Base-by-base conservation (phyloP, 2,888 invertebrate genomes). In the Thelaira solivaga region DNA sequence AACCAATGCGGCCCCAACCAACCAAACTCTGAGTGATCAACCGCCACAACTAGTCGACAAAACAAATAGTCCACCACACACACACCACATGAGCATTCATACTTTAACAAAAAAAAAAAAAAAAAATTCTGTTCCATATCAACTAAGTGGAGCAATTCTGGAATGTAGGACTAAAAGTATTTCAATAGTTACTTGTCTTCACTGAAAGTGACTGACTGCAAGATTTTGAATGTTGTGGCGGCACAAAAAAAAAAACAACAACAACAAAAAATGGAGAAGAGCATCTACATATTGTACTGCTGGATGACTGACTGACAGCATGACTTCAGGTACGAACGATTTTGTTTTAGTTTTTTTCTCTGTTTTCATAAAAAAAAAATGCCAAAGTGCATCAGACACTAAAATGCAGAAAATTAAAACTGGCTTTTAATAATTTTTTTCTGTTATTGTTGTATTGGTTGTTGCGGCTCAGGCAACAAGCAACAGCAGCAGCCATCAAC, bases 371-470 rank as follows among this genome's bases (percentile, higher is more conserved):
- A 72, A 65, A 79, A 67, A 74, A 69, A 75, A 72, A 78, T 86
- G 86, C 86, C 87, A 86, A 85, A 85, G 84, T 86, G 86, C 86
- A 87, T 86, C 85, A 83, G 83, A 77, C 84, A 84, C 81, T 86
- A 85, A 85, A 84, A 84, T 83, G 83, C 84, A 84, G 84, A 85
- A 86, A 86, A 86, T 86, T 84, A 85, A 86, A 87, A 87, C 83
- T 84, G 86, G 85, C 86, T 86, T 86, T 85, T 84, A 85, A 85
- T 84, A 85, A 86, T 73, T 72, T 39, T 51, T 47, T 53, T 45
- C 24, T 16, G 31, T 22, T 67, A 16, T 36, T 53, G 41, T 5
- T 18, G 20, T 49, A 41, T 22, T 16, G 22, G 20, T 39, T 10
- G 5, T 10, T 36, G n/a, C 16, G 18, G 34, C 16, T n/a, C 3